Evolutionary conservation across 2,113 vertebrate species (phyloP).

Genomic region (Astatoreochromis straeleni): DNA sequence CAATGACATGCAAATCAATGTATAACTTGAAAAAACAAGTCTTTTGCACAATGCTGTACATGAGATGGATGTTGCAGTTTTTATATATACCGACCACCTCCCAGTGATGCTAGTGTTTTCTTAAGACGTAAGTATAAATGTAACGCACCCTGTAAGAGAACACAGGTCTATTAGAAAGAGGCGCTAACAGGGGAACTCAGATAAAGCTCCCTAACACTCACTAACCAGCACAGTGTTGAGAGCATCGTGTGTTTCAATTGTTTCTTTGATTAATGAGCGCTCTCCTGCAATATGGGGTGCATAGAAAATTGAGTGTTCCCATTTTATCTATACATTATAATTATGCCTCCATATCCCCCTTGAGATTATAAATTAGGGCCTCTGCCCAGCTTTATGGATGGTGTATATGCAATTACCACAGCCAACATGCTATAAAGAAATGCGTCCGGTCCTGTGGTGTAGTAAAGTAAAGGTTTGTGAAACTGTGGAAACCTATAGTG

Average conservation of each 20-base stretch:
- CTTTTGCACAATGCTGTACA: background rate
- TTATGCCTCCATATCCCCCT: background rate
- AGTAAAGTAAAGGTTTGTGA: background rate
- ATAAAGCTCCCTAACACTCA: background rate
- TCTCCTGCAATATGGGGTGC: background rate
- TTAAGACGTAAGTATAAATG: background rate
- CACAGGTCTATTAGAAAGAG: background rate
- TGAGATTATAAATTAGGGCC: conserved; percentile 16
- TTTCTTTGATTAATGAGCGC: conserved; percentile 60
- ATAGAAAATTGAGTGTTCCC: conserved; percentile 44
- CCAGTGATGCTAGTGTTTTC: background rate
- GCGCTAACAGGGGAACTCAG: background rate
- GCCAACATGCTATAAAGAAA: background rate
- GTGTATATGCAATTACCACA: conserved; percentile 43
- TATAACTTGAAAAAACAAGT: background rate
- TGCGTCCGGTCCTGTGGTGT: background rate
- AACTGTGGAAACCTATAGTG: background rate
- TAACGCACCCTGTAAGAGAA: background rate
- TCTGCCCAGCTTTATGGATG: conserved; percentile 52
- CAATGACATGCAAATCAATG: background rate
- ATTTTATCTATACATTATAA: conserved; percentile 47
- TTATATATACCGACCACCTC: background rate
- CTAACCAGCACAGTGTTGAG: conserved; percentile 5
- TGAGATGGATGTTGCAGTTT: background rate
- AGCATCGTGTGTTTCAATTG: conserved; percentile 48